phyloP scores from a whole-genome alignment of 2,113 vertebrate species.

The Eidolon helvum region DNA sequence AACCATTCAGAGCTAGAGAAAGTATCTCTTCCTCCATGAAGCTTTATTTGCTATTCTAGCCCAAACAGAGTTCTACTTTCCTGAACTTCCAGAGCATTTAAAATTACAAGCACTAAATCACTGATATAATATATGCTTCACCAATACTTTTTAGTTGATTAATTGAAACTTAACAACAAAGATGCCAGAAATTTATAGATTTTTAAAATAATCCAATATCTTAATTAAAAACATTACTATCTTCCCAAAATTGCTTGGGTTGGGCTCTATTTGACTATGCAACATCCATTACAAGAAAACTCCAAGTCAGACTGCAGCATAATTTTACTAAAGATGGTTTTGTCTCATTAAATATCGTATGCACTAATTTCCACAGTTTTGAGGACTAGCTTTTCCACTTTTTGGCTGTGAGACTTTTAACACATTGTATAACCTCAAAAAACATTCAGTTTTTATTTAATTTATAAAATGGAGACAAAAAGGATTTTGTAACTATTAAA shows the following conservation, averaged over 20 bases:
- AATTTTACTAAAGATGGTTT: background rate
- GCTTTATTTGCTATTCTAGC: background rate
- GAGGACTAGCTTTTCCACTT: background rate
- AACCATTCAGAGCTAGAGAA: background rate
- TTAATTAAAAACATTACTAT: conserved; percentile 66
- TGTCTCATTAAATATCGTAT: background rate
- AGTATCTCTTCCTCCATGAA: background rate
- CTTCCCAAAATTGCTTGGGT: conserved; percentile 40
- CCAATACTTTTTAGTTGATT: conserved; percentile 57
- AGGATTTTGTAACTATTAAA: background rate
- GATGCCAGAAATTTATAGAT: conserved; percentile 53
- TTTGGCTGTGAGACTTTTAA: background rate
- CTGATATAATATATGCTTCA: background rate
- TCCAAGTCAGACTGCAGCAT: background rate
- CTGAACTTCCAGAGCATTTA: background rate
- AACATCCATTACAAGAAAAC: background rate
- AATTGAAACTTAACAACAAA: background rate
- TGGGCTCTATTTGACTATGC: background rate
- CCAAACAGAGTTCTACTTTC: background rate
- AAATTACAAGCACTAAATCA: conserved; percentile 6
- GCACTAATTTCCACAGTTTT: background rate
- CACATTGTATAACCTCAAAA: background rate
- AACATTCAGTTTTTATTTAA: background rate
- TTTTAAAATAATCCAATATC: conserved; percentile 54
- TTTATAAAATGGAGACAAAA: background rate